Evolutionary conservation across 2,888 invertebrate genomes (phyloP), one percentile per base, ranked within the genome.

Genomic region (Xestia xanthographa): DNA sequence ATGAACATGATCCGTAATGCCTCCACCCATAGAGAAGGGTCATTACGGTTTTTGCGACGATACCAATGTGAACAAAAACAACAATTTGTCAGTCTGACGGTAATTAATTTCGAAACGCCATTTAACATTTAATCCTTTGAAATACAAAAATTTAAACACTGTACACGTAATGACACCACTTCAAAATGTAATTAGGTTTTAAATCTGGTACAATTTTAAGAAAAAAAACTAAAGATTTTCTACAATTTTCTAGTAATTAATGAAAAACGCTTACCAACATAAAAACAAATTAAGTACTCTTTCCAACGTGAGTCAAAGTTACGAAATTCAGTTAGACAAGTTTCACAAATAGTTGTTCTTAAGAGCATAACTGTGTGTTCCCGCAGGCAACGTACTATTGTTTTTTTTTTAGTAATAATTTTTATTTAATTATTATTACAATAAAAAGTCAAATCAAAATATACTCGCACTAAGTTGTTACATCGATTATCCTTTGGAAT

Each of bases 351-450:
- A 72, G 53, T 58, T 63, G 53, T 77, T 22, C n/a, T 26, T 82
- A 82, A 77, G 69, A 70, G 82, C 83, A 70, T 70, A 67, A 53
- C 41, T 63, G 69, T 82, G 75, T 34, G 53, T 86, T 85, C 58
- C 38, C 72, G 68, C 77, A 66, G 58, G 43, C 12, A 72, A 72
- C 41, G 20, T 66, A 48, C 45, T 43, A 60, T 56, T 70, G 50
- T 2, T 34, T 34, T 34, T 34, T 34, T 34, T 34, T 2, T 34
- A 2, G 34, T 34, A 34, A 34, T 34, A 66, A 69, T 50, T 56
- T 58, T 45, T 22, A 45, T n/a, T n/a, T 20, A 41, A 48, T 50
- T 34, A 34, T 34, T 34, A 34, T 34, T 79, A 20, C 6, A 48
- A 26, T 14, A 45, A 65, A 66, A 45, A 72, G 9, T 45, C 5